Evolutionary conservation across 2,888 invertebrate species (phyloP), one percentile per base, ranked within the genome.

Genomic region (Sarcophaga subvicina): DNA sequence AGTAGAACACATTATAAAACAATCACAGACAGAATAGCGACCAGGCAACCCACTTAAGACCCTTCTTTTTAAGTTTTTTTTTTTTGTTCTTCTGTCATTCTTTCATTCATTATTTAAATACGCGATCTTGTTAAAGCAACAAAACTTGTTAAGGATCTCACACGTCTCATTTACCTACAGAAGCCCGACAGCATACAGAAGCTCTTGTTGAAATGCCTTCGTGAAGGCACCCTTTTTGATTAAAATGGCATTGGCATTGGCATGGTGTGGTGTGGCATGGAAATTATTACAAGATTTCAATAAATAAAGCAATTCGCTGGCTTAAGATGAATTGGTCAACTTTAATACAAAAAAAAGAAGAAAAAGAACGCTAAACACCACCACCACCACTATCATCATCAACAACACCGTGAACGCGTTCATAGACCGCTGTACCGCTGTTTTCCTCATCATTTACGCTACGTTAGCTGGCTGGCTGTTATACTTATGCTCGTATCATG

Each of bases 71-170:
- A 37, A 2, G 10, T 10, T 37, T 10, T 37, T 10, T 37, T 37
- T 37, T 37, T 27, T 27, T 27, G 2, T 27, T 27, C 3, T 27
- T 4, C 5, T 8, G 8, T 37, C 37, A 37, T 8, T 37, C 37
- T 2, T 37, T 37, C 2, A 2, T 37, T 37, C 37, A 37, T 37
- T 37, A 8, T 37, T 37, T 37, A 75, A 72, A 80, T 25, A 83
- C 49, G 79, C 67, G 82, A 79, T 75, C 75, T 81, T 76, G 70
- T 72, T 73, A 64, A 86, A 37, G 37, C 37, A 37, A 37, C 37
- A 37, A 37, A 86, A 88, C 88, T 86, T 83, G 88, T 88, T 88
- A 84, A 80, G 71, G 75, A 86, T 88, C 88, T 88, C 88, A 88
- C 88, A 88, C 83, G 86, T 88, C 84, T 88, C 84, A 82, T 79